Percentiles rank a stretch among this genome's conserved stretches.
These are phyloP conservation scores for Manis javanica DNA, from an alignment of 2,797 vertebrate species.

Conservation along the genomic window DNA sequence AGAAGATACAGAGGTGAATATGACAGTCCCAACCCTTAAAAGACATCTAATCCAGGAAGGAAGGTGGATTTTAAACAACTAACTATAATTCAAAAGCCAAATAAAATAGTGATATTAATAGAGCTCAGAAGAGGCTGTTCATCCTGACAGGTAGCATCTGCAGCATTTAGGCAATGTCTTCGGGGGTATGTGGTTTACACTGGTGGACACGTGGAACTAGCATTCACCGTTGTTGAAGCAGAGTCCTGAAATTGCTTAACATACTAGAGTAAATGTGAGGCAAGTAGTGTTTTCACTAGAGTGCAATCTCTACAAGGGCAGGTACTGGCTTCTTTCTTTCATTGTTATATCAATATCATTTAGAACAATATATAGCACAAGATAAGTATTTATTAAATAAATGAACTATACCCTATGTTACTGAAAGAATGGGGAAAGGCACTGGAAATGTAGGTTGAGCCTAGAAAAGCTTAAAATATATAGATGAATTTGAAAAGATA, in stretches of 20 bases:
- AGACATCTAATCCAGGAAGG: background rate
- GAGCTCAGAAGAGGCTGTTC: background rate
- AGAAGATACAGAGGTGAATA: background rate
- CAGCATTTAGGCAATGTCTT: background rate
- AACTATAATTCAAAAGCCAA: conserved; percentile 43
- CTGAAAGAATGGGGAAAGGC: background rate
- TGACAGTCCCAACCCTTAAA: background rate
- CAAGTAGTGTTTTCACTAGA: background rate
- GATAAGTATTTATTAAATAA: background rate
- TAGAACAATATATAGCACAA: background rate
- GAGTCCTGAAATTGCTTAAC: background rate
- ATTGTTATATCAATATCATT: background rate
- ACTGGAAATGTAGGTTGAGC: background rate
- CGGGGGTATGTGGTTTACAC: background rate
- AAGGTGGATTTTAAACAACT: conserved; percentile 23
- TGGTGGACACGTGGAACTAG: background rate
- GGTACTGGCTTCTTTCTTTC: background rate
- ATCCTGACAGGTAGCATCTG: background rate
- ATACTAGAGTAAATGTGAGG: background rate
- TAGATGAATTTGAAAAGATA: background rate
- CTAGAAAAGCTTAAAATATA: background rate
- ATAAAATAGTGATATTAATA: background rate
- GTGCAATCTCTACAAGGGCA: background rate
- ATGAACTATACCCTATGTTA: background rate
- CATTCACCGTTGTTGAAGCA: background rate